Conservation (phyloP, 2,888 invertebrate species). For the Tetropium fuscum region DNA sequence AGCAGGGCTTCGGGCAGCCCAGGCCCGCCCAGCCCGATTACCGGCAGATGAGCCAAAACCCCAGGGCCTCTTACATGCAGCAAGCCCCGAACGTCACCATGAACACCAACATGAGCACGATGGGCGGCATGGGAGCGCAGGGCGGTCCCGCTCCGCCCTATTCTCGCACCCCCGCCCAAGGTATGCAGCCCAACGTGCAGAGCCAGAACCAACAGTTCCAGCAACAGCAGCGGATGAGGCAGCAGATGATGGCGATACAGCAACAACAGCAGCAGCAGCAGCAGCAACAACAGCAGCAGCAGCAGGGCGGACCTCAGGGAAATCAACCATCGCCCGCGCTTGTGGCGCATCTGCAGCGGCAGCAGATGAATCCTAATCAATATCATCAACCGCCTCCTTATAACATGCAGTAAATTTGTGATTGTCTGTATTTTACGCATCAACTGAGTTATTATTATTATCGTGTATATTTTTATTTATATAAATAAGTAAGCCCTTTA, state of each 20-base stretch:
- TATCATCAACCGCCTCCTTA: constrained; percentile 73
- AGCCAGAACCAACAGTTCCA: constrained; percentile 72
- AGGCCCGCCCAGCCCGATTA: constrained; percentile 65
- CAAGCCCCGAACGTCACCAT: constrained; percentile 87
- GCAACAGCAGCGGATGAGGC: constrained; percentile 74
- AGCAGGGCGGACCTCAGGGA: constrained; percentile 64
- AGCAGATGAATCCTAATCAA: constrained; percentile 69
- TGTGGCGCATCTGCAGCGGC: constrained; percentile 75
- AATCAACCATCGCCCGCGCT: constrained; percentile 72
- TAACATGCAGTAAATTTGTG: constrained; percentile 54
- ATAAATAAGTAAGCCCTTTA: constrained; percentile 1
- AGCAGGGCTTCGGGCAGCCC: constrained; percentile 70
- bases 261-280: constrained; percentile 79
- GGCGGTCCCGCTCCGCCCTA: constrained; percentile 84
- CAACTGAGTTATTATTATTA: background rate
- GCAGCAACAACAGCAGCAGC: constrained; percentile 67
- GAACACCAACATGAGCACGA: constrained; percentile 86
- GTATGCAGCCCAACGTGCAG: constrained; percentile 59
- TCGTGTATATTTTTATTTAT: constrained; percentile 25
- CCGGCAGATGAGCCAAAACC: constrained; percentile 60
- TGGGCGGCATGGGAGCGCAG: constrained; percentile 66
- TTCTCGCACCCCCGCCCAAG: constrained; percentile 68
- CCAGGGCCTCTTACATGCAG: constrained; percentile 77
- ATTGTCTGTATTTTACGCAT: background rate
- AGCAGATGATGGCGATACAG: constrained; percentile 78